Evolutionary conservation across 2,888 invertebrate species (phyloP), one percentile per base, ranked within the genome.

Genomic region (Lochmaea capreae): DNA sequence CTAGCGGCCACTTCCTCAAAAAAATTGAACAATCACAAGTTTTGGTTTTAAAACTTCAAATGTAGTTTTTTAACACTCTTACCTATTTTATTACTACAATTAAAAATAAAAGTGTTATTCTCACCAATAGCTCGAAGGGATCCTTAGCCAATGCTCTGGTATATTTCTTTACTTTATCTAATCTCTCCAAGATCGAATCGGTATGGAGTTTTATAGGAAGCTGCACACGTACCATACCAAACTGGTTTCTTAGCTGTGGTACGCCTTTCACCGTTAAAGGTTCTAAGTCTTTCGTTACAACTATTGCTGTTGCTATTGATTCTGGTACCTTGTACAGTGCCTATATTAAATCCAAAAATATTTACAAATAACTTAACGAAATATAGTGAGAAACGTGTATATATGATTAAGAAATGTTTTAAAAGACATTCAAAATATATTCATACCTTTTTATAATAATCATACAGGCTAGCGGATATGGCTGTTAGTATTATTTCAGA

Each of bases 401-500:
- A 33, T 33, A 8, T 1, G 8, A 33, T 33, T 33, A 33, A 8
- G 0, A 8, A 33, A 33, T 8, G 8, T 8, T 1, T 33, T 1
- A 1, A 5, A 33, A 5, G 16, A 1, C 16, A 16, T 33, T 49
- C 9, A 22, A 65, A 14, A 65, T 52, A 9, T 11, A 18, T 52
- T 22, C 58, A 18, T 42, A 71, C 71, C 16, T 65, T 65, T 71
- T 65, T 58, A 16, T 65, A 71, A 58, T 71, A 49, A 6, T 26
- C n/a, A 18, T 58, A 65, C n/a, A 65, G 8, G 14, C 65, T 71
- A 9, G 65, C 65, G 10, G 71, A 65, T 18, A 71, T 46, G 8
- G 46, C 65, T 22, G 71, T 71, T n/a, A 71, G 65, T 18, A 71
- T 46, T 14, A 71, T 68, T 62, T 68, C 71, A 22, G 65, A 46